Percentiles rank a stretch among this genome's conserved stretches.
phyloP scores from a whole-genome alignment of 2,113 vertebrate genomes.

The Silurus asotus region DNA sequence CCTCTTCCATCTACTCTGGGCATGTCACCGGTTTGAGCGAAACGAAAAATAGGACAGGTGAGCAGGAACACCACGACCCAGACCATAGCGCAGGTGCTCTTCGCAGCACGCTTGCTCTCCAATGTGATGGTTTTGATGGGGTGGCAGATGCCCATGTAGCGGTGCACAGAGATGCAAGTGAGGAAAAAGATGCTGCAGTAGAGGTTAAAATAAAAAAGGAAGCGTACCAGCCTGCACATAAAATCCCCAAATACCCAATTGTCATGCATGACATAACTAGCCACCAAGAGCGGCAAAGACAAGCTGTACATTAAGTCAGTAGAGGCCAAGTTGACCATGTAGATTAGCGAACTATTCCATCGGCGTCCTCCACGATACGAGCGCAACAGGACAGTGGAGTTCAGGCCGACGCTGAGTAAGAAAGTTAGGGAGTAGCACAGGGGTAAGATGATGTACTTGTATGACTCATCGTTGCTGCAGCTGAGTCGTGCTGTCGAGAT shows the following conservation, averaged over 20 bases:
- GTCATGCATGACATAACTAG: slow-evolving; percentile 76
- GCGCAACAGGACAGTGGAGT: slow-evolving; percentile 76
- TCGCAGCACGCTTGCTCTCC: slow-evolving; percentile 76
- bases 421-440: slow-evolving; percentile 81
- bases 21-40: slow-evolving; percentile 72
- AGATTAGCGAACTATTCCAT: slow-evolving; percentile 83
- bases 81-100: slow-evolving; percentile 71
- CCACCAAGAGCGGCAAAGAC: slow-evolving; percentile 81
- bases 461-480: slow-evolving; percentile 79
- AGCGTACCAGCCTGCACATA: slow-evolving; percentile 81
- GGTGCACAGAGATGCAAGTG: slow-evolving; percentile 83
- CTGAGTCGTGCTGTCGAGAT: slow-evolving; percentile 25
- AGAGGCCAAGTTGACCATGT: slow-evolving; percentile 83
- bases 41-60: slow-evolving; percentile 79
- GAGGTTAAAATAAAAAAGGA: slow-evolving; percentile 84
- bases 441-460: slow-evolving; percentile 80
- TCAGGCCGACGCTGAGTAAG: slow-evolving; percentile 75
- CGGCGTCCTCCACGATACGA: slow-evolving; percentile 64
- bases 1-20: slow-evolving; percentile 39
- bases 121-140: slow-evolving; percentile 76
- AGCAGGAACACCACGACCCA: slow-evolving; percentile 78
- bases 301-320: slow-evolving; percentile 81
- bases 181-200: slow-evolving; percentile 88
- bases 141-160: slow-evolving; percentile 78
- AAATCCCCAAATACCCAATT: slow-evolving; percentile 81